Evolutionary conservation across 2,113 vertebrate genomes (phyloP).

Genomic region (Phainopepla nitens): DNA sequence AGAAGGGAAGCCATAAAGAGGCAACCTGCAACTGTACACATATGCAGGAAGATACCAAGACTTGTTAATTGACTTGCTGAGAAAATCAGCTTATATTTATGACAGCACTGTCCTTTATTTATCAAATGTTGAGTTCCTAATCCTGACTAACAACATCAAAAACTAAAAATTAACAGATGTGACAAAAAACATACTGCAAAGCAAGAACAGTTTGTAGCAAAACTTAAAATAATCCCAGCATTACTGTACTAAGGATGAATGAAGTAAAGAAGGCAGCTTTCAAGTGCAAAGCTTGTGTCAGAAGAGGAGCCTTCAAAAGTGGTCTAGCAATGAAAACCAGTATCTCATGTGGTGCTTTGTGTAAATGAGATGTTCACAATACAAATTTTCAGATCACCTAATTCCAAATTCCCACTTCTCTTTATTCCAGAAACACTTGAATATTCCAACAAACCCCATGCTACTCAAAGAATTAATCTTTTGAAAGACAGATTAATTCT

Average conservation of each 20-base stretch:
- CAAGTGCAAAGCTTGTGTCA: background rate
- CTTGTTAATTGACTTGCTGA: background rate
- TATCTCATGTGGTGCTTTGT: background rate
- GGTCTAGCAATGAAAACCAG: background rate
- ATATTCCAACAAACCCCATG: background rate
- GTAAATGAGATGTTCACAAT: background rate
- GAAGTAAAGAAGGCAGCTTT: background rate
- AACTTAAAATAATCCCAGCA: background rate
- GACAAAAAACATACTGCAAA: background rate
- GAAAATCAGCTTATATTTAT: background rate
- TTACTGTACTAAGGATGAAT: background rate
- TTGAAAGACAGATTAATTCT: background rate
- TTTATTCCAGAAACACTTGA: background rate
- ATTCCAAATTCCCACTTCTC: background rate
- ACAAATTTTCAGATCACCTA: background rate
- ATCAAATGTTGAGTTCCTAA: background rate
- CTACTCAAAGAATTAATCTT: background rate
- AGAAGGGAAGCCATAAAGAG: background rate
- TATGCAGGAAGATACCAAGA: background rate
- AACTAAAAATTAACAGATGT: background rate
- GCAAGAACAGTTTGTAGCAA: background rate
- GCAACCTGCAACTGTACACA: fast-evolving
- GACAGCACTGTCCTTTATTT: background rate
- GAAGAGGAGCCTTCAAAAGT: background rate
- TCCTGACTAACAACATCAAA: background rate